Conservation (phyloP, 2,888 invertebrate genomes). For the Thelaira solivaga region DNA sequence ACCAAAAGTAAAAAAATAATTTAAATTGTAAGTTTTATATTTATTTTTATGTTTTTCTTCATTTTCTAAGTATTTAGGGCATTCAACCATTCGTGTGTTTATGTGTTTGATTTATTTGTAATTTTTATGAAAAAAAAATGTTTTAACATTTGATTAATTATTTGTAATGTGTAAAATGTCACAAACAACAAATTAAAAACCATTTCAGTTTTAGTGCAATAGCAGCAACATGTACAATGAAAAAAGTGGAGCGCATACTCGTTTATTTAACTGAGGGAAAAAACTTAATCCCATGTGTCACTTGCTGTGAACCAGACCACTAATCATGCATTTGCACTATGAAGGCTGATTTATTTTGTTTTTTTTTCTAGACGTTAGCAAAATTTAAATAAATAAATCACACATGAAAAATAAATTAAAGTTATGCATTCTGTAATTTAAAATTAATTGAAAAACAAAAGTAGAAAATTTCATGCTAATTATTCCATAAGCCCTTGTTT, state of each 20-base stretch:
- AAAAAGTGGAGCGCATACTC: neutral
- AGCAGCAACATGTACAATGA: neutral
- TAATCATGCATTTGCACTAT: constrained; percentile 26
- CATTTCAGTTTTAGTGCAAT: constrained; percentile 1
- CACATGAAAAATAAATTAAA: too few species aligned
- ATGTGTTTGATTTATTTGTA: neutral
- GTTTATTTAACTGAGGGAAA: neutral
- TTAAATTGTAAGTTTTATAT: too few species aligned
- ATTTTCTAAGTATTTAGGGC: too few species aligned
- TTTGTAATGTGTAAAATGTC: constrained; percentile 48
- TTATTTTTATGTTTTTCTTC: too few species aligned
- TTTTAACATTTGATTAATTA: constrained; percentile 46
- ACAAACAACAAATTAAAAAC: constrained; percentile 39
- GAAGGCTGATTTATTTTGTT: neutral
- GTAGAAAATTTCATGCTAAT: too few species aligned
- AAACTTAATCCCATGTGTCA: constrained; percentile 32
- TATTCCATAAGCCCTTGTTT: too few species aligned
- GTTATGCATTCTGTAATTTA: too few species aligned
- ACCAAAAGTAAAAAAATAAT: too few species aligned
- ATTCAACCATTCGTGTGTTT: too few species aligned
- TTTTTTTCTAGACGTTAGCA: neutral
- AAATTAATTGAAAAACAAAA: too few species aligned
- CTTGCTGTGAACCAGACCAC: constrained; percentile 42
- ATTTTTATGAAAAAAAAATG: neutral
- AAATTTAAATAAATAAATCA: neutral